Percentiles rank a stretch among this genome's conserved stretches.
Evolutionary conservation across 2,797 vertebrate species (phyloP).

Genomic region (Phataginus tricuspis): DNA sequence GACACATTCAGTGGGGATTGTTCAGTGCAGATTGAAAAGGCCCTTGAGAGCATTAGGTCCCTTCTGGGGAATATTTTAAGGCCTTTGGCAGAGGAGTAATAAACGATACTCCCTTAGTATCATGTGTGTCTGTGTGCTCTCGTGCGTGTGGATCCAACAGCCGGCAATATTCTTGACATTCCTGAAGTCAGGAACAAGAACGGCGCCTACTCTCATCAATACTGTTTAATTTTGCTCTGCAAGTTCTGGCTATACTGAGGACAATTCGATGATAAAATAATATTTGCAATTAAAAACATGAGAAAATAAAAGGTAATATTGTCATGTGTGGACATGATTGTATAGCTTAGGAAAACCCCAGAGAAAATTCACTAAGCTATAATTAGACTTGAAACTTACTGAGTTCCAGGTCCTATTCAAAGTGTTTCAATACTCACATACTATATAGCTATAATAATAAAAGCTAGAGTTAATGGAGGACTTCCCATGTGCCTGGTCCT

Average conservation of each 20-base stretch:
- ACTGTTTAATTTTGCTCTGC: neutral
- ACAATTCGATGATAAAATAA: neutral
- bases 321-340: neutral
- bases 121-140: neutral
- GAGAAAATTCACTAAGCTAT: too few relatives aligned
- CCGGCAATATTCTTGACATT: neutral
- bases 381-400: neutral
- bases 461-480: neutral
- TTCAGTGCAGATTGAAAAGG: neutral
- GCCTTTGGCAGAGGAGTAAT: neutral
- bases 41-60: too few relatives aligned
- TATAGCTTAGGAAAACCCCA: neutral
- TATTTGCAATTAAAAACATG: neutral
- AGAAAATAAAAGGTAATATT: neutral
- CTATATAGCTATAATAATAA: rapidly evolving
- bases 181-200: neutral
- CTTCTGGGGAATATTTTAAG: too few relatives aligned
- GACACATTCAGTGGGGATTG: neutral
- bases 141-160: neutral
- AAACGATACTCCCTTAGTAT: neutral
- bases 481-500: rapidly evolving
- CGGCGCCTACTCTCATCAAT: neutral
- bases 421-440: neutral
- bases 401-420: neutral
- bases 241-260: neutral